Percentiles rank a stretch among this genome's conserved stretches.
Evolutionary conservation across 2,113 vertebrate genomes (phyloP).

Genomic region (Grallaria varia): DNA sequence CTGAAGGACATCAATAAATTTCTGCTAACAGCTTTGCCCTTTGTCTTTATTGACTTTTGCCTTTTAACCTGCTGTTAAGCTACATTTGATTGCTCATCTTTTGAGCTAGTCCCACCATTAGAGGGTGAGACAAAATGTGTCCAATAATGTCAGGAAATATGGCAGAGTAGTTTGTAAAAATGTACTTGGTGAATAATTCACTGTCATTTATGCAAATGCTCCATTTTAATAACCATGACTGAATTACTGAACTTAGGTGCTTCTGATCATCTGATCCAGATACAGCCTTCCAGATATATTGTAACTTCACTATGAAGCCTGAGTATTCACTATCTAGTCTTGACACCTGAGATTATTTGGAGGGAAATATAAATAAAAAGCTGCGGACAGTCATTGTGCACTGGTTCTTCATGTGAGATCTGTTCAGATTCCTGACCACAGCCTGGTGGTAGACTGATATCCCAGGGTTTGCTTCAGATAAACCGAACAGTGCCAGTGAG

Average conservation of each 20-base stretch:
- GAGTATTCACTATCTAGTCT: not conserved
- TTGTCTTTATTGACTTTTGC: constrained; percentile 9
- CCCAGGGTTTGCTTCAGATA: not conserved
- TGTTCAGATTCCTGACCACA: not conserved
- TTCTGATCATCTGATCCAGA: not conserved
- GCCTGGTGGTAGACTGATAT: not conserved
- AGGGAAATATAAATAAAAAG: not conserved
- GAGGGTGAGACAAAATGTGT: not conserved
- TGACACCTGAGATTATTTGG: not conserved
- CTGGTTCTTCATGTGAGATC: not conserved
- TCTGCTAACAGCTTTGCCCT: constrained; percentile 1
- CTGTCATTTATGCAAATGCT: not conserved
- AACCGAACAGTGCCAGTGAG: not conserved
- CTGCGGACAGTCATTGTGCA: not conserved
- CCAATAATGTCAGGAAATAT: not conserved
- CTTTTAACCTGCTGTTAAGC: constrained; percentile 19
- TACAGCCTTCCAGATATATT: not conserved
- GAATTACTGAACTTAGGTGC: not conserved
- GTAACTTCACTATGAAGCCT: not conserved
- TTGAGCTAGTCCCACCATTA: not conserved
- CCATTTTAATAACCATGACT: not conserved
- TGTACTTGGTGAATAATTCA: not conserved
- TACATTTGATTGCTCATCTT: not conserved
- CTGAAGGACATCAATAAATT: constrained; percentile 6
- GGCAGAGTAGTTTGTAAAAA: not conserved